Percentiles rank a stretch among this genome's conserved stretches.
Evolutionary conservation across 2,797 vertebrate genomes (phyloP).

Genomic region (Leucoraja ocellata): DNA sequence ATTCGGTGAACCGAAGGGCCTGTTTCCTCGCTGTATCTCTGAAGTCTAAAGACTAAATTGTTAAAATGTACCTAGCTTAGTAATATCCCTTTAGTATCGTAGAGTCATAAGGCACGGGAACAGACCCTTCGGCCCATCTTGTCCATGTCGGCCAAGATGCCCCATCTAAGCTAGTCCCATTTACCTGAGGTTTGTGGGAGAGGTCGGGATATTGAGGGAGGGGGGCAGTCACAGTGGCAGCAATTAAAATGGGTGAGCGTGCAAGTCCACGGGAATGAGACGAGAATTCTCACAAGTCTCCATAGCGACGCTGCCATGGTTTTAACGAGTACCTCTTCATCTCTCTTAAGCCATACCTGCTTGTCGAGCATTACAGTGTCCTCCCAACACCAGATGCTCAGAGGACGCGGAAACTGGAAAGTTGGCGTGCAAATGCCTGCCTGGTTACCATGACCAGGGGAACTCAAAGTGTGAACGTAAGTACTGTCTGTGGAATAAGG

Average conservation of each 20-base stretch:
- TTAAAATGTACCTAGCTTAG: too few species aligned
- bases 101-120: too few species aligned
- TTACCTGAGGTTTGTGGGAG: neutral
- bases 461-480: constrained; percentile 68
- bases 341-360: constrained; percentile 61
- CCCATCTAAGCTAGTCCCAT: too few species aligned
- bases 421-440: constrained; percentile 71
- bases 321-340: constrained; percentile 39
- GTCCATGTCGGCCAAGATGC: too few species aligned
- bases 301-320: neutral
- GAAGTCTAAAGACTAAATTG: too few species aligned
- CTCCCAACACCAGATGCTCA: constrained; percentile 64
- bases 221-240: neutral
- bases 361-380: constrained; percentile 66
- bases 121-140: too few species aligned
- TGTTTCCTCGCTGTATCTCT: too few species aligned
- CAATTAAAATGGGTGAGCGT: neutral
- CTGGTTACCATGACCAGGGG: constrained; percentile 51
- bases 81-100: too few species aligned
- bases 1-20: too few species aligned
- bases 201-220: neutral
- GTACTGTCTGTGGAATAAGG: constrained; percentile 45
- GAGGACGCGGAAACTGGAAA: constrained; percentile 53
- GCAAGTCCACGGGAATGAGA: neutral
- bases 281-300: neutral